These are phyloP conservation scores for Corydoras sp. DNA, from an alignment of 2,113 vertebrate genomes.

Conservation along the genomic window DNA sequence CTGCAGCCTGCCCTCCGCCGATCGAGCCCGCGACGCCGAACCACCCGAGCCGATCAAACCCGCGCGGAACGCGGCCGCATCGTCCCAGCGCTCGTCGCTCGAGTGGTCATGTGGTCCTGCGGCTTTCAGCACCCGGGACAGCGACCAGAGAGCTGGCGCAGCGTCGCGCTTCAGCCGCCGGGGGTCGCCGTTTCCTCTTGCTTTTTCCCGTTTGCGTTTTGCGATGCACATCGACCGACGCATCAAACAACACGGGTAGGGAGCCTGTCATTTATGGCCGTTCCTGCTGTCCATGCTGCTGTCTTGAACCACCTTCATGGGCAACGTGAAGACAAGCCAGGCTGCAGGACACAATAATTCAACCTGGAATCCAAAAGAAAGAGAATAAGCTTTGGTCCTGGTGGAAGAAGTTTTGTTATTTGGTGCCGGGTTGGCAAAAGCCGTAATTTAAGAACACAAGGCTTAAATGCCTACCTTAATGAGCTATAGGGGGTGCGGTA, in stretches of 20 bases:
- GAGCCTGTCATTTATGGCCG: conserved; percentile 31
- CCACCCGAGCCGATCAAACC: not conserved
- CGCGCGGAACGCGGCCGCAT: not conserved
- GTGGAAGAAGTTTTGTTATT: no score
- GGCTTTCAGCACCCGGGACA: no score
- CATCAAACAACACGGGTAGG: conserved; percentile 57
- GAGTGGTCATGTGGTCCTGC: not conserved
- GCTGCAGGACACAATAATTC: no score
- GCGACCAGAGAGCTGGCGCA: conserved; percentile 27
- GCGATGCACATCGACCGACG: conserved; percentile 50
- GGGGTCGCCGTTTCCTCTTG: conserved; percentile 37
- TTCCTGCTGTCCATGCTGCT: not conserved
- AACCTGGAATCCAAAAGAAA: no score
- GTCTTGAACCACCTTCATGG: no score
- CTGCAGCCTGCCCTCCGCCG: not conserved
- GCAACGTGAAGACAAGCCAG: no score
- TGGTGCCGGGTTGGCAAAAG: no score
- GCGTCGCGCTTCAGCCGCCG: conserved; percentile 41
- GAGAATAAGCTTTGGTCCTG: no score
- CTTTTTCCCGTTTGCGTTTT: not conserved
- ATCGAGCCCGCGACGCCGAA: not conserved
- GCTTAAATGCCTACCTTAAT: no score
- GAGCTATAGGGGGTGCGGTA: no score
- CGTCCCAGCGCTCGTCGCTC: not conserved
- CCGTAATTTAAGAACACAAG: no score